phyloP scores from a whole-genome alignment of 92 coral and sea anemone genomes.

The Porites divaricata region DNA sequence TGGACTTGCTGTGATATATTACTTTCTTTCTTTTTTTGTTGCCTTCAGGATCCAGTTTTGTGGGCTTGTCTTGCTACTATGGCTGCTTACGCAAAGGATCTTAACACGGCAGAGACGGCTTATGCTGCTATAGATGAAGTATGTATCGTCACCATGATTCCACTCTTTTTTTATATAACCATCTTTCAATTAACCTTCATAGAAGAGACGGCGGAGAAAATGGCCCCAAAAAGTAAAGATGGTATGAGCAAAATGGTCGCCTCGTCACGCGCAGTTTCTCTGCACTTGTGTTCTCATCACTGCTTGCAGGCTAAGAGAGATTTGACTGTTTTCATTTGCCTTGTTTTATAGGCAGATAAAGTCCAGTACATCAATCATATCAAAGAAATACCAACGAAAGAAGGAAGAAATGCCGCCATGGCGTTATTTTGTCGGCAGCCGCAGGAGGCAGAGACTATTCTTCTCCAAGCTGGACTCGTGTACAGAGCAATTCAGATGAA shows the following conservation, averaged over 20 bases:
- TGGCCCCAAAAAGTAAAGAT: too few species aligned
- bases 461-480: constrained; percentile 90
- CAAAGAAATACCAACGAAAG: constrained; percentile 98
- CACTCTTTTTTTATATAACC: not conserved
- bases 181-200: too few species aligned
- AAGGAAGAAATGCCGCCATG: constrained; percentile 99
- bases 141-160: not conserved
- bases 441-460: constrained; percentile 92
- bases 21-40: not conserved
- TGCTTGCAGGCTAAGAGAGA: too few species aligned
- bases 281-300: too few species aligned
- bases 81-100: constrained; percentile 97
- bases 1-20: too few species aligned
- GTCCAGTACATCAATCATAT: constrained; percentile 97
- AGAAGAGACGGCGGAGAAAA: too few species aligned
- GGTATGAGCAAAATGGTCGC: too few species aligned
- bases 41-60: constrained; percentile 80
- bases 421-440: constrained; percentile 94
- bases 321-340: too few species aligned
- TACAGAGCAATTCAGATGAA: constrained; percentile 97
- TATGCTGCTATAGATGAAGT: constrained; percentile 99
- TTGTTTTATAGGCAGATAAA: constrained; percentile 82
- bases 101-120: constrained; percentile 97
- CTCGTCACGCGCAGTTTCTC: too few species aligned
- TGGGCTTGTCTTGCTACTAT: constrained; percentile 99